Evolutionary conservation across 64 coral and sea anemone genomes (phyloP).

Genomic region (Stylophora pistillata): DNA sequence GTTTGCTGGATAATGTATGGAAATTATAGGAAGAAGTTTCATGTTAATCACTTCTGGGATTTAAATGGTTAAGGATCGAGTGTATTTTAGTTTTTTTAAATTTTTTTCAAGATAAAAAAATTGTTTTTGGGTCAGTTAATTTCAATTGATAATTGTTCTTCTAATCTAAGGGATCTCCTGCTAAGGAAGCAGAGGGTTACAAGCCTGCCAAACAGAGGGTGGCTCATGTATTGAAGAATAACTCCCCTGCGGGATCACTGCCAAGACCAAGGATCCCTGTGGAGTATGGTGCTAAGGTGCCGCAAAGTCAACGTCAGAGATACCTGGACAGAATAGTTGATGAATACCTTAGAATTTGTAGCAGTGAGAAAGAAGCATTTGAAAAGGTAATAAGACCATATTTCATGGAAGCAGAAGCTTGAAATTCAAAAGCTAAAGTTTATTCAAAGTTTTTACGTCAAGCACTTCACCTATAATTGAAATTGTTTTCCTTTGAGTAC

Average conservation of each 20-base stretch:
- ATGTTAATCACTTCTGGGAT: too few species aligned
- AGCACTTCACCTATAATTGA: too few species aligned
- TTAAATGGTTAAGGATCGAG: too few species aligned
- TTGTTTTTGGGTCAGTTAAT: not conserved
- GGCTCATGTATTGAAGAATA: conserved; percentile 71
- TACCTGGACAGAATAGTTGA: conserved; percentile 96
- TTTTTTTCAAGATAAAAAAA: not conserved
- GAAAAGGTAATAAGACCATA: conserved; percentile 58
- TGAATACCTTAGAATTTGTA: conserved; percentile 76
- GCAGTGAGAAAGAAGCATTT: conserved; percentile 84
- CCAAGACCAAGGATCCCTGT: conserved; percentile 79
- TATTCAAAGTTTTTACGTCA: too few species aligned
- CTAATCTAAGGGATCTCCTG: not conserved
- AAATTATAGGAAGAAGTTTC: too few species aligned
- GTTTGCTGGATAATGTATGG: too few species aligned
- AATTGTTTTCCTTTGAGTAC: too few species aligned
- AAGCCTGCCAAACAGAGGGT: conserved; percentile 60
- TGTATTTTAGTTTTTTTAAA: not conserved
- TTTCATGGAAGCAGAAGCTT: too few species aligned
- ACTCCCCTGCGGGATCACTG: not conserved
- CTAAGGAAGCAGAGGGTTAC: not conserved
- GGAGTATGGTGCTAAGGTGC: conserved; percentile 96
- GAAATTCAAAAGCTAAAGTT: too few species aligned
- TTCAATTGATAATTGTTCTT: not conserved
- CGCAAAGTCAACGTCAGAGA: conserved; percentile 82